Conservation (phyloP, 2,113 vertebrate genomes). For the Gymnogyps californianus region DNA sequence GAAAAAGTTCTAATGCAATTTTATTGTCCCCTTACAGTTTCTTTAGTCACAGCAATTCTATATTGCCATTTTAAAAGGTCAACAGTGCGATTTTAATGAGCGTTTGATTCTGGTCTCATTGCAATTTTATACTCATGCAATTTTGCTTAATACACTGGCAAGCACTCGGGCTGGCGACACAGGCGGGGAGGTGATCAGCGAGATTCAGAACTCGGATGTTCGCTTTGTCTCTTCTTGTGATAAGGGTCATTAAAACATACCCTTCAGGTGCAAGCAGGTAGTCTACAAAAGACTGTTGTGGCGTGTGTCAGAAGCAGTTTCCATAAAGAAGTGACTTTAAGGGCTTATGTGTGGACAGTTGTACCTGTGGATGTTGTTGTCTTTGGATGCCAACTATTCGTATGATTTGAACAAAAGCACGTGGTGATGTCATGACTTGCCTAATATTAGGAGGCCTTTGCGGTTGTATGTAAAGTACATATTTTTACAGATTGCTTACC, state of each 20-base stretch:
- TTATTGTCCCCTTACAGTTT: neutral
- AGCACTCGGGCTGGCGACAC: neutral
- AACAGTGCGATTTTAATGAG: neutral
- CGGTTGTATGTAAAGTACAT: fast-evolving
- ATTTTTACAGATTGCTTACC: neutral
- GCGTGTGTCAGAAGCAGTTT: neutral
- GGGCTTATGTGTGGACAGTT: neutral
- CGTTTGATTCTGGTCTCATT: neutral
- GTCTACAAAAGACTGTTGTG: neutral
- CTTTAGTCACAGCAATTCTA: neutral
- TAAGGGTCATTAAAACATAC: neutral
- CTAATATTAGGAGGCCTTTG: neutral
- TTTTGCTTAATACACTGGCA: neutral
- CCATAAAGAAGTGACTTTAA: neutral
- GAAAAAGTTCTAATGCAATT: neutral
- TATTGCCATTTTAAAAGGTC: neutral
- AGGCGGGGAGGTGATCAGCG: neutral
- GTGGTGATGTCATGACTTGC: neutral
- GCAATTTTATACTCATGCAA: neutral
- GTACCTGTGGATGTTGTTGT: neutral
- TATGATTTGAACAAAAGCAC: neutral
- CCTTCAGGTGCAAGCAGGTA: neutral
- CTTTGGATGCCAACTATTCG: neutral
- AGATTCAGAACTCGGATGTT: neutral
- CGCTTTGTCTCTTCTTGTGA: neutral